Evolutionary conservation across 2,888 invertebrate genomes (phyloP), one percentile per base, ranked within the genome.

Genomic region (Chesias legatella): DNA sequence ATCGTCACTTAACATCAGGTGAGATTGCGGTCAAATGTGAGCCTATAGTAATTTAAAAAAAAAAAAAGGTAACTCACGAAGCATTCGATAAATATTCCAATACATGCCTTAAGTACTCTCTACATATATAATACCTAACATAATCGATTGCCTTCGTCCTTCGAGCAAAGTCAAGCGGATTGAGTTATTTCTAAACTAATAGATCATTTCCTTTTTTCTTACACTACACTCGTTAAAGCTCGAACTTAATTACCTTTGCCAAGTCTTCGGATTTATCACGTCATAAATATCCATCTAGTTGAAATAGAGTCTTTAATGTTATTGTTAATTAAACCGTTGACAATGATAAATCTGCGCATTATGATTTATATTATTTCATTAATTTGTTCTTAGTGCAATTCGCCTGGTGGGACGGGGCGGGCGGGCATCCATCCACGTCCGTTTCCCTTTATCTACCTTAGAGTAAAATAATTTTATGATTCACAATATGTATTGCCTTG

Each of bases 301-400:
- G 54, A 46, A 57, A 56, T 56, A 51, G 41, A 56, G 43, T 54
- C 53, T 63, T 66, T 66, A 65, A 56, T 45, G 45, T 40, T 41
- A 26, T 40, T 30, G 53, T 50, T 60, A 64, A 71, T 67, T 72
- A 61, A 48, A 50, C 53, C 28, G 37, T 47, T 42, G 61, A 56
- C 62, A 54, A 50, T 63, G 59, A 64, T 63, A 41, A 39, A 50
- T 43, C 33, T 24, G 27, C 22, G 31, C 10, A 17, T 32, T 43
- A 32, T 44, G 43, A 52, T 48, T 48, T 52, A 46, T 46, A 29
- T 25, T 7, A 33, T 43, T 44, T 37, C 35, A 43, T 42, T 47
- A 33, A 17, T 17, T 28, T 27, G 30, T 42, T 33, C 24, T 45
- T 17, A 39, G 26, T 33, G 24, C 22, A 28, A 6, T 35, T 9